Evolutionary conservation across 2,888 invertebrate species (phyloP).

Genomic region (Cephonodes hylas): DNA sequence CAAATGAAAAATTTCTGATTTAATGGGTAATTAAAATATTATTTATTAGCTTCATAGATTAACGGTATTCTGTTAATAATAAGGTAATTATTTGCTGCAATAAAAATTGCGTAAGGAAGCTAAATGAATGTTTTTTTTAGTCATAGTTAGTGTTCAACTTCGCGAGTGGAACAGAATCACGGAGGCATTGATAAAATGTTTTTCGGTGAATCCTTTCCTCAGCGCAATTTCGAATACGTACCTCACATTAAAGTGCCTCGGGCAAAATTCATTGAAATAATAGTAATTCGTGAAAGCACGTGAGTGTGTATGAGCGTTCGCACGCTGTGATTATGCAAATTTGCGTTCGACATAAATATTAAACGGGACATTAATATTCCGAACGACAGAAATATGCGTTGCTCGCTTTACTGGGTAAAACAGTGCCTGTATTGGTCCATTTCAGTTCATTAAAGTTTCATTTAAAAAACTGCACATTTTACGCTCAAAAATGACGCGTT

Average conservation of each 20-base stretch:
- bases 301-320: slow-evolving; percentile 60
- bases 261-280: slow-evolving; percentile 72
- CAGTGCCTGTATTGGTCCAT: slow-evolving; percentile 46
- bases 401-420: slow-evolving; percentile 67
- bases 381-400: slow-evolving; percentile 74
- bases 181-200: neutral
- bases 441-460: slow-evolving; percentile 45
- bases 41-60: too few relatives aligned
- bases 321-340: slow-evolving; percentile 79
- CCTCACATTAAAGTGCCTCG: slow-evolving; percentile 35
- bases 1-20: too few relatives aligned
- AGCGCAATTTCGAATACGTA: neutral
- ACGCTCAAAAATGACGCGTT: slow-evolving; percentile 1
- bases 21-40: too few relatives aligned
- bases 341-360: slow-evolving; percentile 78
- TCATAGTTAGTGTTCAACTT: too few relatives aligned
- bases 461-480: slow-evolving; percentile 30
- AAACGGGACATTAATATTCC: slow-evolving; percentile 79
- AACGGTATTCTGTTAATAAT: too few relatives aligned
- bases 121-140: too few relatives aligned
- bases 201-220: neutral
- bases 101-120: too few relatives aligned
- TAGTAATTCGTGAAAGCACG: slow-evolving; percentile 60
- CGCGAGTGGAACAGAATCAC: neutral
- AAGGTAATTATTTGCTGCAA: too few relatives aligned